phyloP scores from a whole-genome alignment of 2,113 vertebrate genomes.

The Suricata suricatta region DNA sequence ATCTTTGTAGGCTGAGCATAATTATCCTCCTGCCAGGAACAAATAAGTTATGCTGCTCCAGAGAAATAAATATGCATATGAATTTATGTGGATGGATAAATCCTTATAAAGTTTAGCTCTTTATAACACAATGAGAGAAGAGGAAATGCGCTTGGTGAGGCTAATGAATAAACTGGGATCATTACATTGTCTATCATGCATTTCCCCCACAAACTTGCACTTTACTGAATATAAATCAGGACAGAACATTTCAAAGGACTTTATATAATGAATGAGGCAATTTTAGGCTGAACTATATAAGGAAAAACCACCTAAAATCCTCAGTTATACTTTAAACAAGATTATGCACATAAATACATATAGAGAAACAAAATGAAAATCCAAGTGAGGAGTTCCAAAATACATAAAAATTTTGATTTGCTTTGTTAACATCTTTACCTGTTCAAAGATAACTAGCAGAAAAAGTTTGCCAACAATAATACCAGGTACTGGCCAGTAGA shows the following conservation, averaged over 20 bases:
- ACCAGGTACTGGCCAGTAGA: conserved; percentile 72
- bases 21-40: conserved; percentile 78
- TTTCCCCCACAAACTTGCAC: conserved; percentile 64
- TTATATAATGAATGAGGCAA: conserved; percentile 50
- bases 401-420: conserved; percentile 70
- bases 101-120: conserved; percentile 75
- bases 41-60: conserved; percentile 74
- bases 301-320: conserved; percentile 38
- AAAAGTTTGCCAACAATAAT: conserved; percentile 75
- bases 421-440: conserved; percentile 54
- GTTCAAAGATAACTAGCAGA: conserved; percentile 56
- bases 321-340: conserved; percentile 21
- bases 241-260: conserved; percentile 58
- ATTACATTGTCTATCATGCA: conserved; percentile 71
- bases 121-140: conserved; percentile 66
- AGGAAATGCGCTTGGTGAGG: conserved; percentile 59
- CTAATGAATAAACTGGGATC: conserved; percentile 73
- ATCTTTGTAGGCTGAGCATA: conserved; percentile 73
- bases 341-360: not conserved
- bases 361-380: conserved; percentile 27
- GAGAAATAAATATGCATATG: conserved; percentile 82
- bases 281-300: conserved; percentile 24
- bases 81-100: conserved; percentile 77
- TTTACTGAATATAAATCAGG: conserved; percentile 64
- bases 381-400: conserved; percentile 26